Conservation (phyloP, 2,113 vertebrate genomes). For the Labeo rohita region DNA sequence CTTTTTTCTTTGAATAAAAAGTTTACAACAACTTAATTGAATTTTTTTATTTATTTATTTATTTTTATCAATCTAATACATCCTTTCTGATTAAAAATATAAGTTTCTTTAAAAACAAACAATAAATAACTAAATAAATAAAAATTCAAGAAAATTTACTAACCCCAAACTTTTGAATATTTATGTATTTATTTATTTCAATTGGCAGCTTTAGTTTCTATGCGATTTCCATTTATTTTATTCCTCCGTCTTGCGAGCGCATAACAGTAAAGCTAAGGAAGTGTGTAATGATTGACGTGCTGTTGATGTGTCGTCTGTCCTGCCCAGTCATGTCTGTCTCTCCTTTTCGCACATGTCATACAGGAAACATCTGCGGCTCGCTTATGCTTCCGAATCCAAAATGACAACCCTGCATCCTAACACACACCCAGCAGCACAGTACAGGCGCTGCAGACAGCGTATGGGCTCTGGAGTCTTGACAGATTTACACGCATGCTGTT, state of each 20-base stretch:
- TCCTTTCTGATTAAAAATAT: neutral
- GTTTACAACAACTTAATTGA: too few relatives aligned
- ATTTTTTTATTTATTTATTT: neutral
- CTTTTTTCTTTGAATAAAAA: too few relatives aligned
- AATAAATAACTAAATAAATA: too few relatives aligned
- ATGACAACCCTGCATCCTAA: constrained; percentile 48
- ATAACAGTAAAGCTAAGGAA: neutral
- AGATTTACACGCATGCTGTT: neutral
- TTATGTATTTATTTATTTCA: too few relatives aligned
- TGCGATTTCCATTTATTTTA: too few relatives aligned
- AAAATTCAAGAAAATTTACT: too few relatives aligned
- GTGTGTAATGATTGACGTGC: constrained; percentile 9
- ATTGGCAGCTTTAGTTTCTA: neutral
- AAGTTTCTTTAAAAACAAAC: too few relatives aligned
- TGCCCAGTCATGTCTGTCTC: constrained; percentile 31
- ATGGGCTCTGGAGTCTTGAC: constrained; percentile 8
- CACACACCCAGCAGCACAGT: constrained; percentile 28
- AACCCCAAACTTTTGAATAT: too few relatives aligned
- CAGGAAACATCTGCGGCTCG: constrained; percentile 27
- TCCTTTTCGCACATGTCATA: neutral
- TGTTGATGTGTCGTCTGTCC: constrained; percentile 12
- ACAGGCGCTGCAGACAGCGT: neutral
- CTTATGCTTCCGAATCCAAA: constrained; percentile 27
- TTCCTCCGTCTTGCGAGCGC: neutral
- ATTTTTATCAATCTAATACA: neutral